Evolutionary conservation across 2,888 invertebrate species (phyloP), one percentile per base, ranked within the genome.

Genomic region (Agrotis exclamationis): DNA sequence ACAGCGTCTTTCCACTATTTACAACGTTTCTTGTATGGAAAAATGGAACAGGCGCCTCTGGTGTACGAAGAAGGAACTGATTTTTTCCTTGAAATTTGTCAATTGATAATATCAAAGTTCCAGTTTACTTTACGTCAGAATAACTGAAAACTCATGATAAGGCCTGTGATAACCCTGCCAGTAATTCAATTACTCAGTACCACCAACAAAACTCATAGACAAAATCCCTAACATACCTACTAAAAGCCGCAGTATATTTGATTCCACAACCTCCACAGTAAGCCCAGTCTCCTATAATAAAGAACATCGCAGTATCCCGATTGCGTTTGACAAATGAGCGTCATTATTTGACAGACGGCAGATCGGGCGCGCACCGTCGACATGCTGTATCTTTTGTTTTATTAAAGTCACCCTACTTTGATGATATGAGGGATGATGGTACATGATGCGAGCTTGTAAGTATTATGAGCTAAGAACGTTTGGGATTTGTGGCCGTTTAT

Each of bases 301-400:
- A 82, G 86, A 79, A 81, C 73, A 75, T 83, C 76, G 74, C 80
- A 24, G 74, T 24, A 60, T 83, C 80, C 88, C 93, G 94, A 93
- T 93, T 92, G 91, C 89, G 90, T 91, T 93, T 96, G 96, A 95
- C 96, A 96, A 96, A 96, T 96, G 95, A 95, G 93, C 88, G 89
- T 94, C 95, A 95, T 96, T 95, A 96, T 95, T 94, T 94, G 96
- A 94, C 95, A 94, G 94, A 90, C 91, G 92, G 91, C 91, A 90
- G 94, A 94, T 94, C 94, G 92, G 88, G 88, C 85, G 87, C 87
- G 86, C 77, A 64, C 82, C 92, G 94, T 90, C 94, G 92, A 95
- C 96, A 95, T 92, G 92, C 88, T 94, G 95, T 93, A 92, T 95
- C 94, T 92, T 95, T 94, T 95, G 95, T 96, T 95, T 95, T 96